A percentile compares a stretch with the other conserved stretches of the same genome.
These are phyloP conservation scores for Halichoerus grypus DNA, from an alignment of 2,113 vertebrate species.

Conservation along the genomic window DNA sequence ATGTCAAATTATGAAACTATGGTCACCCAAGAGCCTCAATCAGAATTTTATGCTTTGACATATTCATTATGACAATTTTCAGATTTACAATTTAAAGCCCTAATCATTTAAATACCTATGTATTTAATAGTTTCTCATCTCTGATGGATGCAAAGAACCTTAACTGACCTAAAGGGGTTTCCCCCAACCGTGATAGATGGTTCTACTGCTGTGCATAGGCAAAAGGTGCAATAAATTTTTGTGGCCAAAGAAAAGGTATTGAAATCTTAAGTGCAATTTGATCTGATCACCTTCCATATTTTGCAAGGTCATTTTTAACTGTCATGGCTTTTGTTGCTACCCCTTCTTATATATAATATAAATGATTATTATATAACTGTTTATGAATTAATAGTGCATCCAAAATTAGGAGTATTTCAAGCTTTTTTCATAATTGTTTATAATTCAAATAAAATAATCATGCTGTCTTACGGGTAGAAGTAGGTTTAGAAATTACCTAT, in stretches of 20 bases:
- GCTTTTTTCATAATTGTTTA: not conserved
- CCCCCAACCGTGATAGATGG: not conserved
- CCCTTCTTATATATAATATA: not conserved
- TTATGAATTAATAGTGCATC: not conserved
- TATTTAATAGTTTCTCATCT: not conserved
- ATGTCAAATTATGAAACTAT: not conserved
- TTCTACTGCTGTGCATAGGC: not conserved
- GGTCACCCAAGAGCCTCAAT: not conserved
- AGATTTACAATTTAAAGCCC: not conserved
- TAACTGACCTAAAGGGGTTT: not conserved
- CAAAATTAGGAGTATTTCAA: not conserved
- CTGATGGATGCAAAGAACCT: not conserved
- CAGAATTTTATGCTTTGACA: not conserved
- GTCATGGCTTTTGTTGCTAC: not conserved
- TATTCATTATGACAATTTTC: not conserved
- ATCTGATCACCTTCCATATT: not conserved
- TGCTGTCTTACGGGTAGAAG: not conserved
- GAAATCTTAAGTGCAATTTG: not conserved
- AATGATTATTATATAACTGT: not conserved
- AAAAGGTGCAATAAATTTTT: not conserved
- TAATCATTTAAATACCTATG: not conserved
- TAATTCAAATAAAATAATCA: conserved; percentile 17
- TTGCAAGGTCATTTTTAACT: not conserved
- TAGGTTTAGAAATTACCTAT: not conserved
- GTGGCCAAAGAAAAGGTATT: not conserved